Conservation (phyloP, 2,113 vertebrate species). For the Chloebia gouldiae region DNA sequence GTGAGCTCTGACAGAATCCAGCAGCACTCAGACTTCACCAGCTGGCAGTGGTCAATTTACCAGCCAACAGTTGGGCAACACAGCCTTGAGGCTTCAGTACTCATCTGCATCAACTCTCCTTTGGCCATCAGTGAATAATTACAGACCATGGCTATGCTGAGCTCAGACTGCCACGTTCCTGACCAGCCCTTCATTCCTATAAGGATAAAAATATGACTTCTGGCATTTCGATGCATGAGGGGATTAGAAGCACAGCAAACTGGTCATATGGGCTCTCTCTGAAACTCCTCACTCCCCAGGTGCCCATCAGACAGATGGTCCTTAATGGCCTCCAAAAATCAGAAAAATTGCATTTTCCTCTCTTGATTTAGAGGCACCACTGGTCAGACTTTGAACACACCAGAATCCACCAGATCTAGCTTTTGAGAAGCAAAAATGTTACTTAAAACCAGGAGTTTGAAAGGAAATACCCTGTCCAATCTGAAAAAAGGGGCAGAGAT, state of each 20-base stretch:
- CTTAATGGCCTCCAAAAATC: background rate
- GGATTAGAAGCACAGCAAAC: background rate
- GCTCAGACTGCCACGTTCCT: background rate
- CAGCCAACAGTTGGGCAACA: background rate
- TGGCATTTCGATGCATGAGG: background rate
- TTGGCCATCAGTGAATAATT: background rate
- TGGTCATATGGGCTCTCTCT: background rate
- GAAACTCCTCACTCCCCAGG: background rate
- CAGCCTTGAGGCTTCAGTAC: background rate
- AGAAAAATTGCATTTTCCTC: background rate
- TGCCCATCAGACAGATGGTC: background rate
- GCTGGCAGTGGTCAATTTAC: background rate
- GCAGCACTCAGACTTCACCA: background rate
- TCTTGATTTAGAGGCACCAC: background rate
- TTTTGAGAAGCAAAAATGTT: background rate
- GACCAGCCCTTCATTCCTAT: background rate
- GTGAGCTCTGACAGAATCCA: background rate
- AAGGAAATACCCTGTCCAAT: background rate
- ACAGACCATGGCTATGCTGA: background rate
- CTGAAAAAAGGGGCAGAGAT: background rate
- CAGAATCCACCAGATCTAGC: background rate
- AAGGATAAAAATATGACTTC: background rate
- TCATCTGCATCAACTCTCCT: background rate
- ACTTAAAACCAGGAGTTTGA: background rate
- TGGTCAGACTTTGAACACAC: accelerated